phyloP scores from a whole-genome alignment of 2,888 invertebrate species.

The Melipona beecheii region DNA sequence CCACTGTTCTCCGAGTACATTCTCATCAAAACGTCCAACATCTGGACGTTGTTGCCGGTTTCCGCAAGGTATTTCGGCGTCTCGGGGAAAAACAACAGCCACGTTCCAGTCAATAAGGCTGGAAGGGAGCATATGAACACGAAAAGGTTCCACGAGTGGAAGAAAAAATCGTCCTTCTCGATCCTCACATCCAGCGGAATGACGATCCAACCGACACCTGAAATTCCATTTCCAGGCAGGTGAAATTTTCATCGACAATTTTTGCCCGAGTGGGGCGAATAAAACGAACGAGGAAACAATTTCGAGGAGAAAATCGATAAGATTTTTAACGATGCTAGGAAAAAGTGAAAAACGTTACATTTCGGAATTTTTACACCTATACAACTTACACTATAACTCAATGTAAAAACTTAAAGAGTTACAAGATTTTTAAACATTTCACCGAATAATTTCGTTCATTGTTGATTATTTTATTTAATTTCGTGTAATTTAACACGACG shows the following conservation, averaged over 20 bases:
- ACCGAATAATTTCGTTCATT: no score
- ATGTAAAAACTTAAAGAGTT: no score
- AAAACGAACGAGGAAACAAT: not conserved
- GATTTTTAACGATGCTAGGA: no score
- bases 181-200: constrained; percentile 89
- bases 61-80: constrained; percentile 93
- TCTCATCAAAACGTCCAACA: constrained; percentile 87
- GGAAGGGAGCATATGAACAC: constrained; percentile 90
- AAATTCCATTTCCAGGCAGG: constrained; percentile 62
- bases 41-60: constrained; percentile 90
- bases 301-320: not conserved
- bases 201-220: constrained; percentile 91
- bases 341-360: no score
- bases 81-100: constrained; percentile 90
- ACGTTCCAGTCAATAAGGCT: constrained; percentile 87
- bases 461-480: no score
- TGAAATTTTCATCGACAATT: not conserved
- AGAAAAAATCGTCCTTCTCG: constrained; percentile 86
- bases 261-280: not conserved
- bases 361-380: no score
- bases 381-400: no score
- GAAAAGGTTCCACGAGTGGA: constrained; percentile 92
- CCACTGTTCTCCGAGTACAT: constrained; percentile 90
- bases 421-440: no score
- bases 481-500: no score